Base-by-base conservation (phyloP, 92 coral and sea anemone species). In the Porites rus region DNA sequence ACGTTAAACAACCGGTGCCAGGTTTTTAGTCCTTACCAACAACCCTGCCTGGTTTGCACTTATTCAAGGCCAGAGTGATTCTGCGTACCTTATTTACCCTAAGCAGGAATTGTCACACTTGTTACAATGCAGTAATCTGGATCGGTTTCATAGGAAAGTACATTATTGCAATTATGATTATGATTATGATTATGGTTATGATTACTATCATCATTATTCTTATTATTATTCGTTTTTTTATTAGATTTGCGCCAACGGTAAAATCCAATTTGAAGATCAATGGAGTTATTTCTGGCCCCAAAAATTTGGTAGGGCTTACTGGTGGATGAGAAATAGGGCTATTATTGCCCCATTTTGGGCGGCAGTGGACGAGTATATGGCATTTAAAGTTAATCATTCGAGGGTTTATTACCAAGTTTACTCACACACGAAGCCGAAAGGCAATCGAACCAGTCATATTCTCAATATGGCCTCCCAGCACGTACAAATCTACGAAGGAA, bases 321-420 rank as follows among this genome's bases (percentile, higher is more conserved):
- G 21, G 65, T 87, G 90, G 91, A 18, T 80, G 24, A 67, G 69
- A 28, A 51, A 54, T 50, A 60, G 22, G 16, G 46, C 82, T n/a
- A 75, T 75, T 19, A 63, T 87, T 8, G 87, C 87, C 1, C 91
- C 91, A 43, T 87, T 61, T 51, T 87, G 91, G 91, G 53, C 86
- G 1, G 7, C 43, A 2, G 71, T 71, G 51, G 85, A 86, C 24
- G 16, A 12, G 51, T 58, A 76, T 56, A 10, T 56, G 54, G 80
- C 80, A 8, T 76, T 76, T 19, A 76, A 20, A 16, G 7, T 12
- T 8, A 18, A 12, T 21, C 50, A 76, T 53, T 56, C 80, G 7
- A 56, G 17, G 46, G 66, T 56, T 1, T 76, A 76, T 76, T 56
- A 76, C 12, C 68, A 62, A 24, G 51, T 62, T 50, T 76, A 76